These are phyloP conservation scores for Enteromius unitaeniatus DNA, from an alignment of 2,797 vertebrate genomes.

Conservation along the genomic window DNA sequence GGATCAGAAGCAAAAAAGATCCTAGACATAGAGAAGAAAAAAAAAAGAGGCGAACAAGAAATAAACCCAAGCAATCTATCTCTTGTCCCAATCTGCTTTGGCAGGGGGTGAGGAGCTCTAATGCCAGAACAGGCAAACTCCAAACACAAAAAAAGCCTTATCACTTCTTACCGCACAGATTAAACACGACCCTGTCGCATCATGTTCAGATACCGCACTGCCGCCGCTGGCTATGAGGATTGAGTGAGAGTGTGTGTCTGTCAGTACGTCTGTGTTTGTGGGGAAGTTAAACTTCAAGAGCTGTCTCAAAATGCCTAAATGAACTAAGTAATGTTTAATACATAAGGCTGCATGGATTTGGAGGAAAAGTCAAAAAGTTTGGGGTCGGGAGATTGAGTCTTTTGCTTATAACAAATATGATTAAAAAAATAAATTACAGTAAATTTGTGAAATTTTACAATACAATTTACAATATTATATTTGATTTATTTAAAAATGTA, in stretches of 20 bases:
- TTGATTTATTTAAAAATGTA: neutral
- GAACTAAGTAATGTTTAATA: neutral
- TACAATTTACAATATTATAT: neutral
- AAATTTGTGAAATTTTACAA: neutral
- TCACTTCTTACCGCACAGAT: constrained; percentile 71
- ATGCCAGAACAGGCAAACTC: constrained; percentile 70
- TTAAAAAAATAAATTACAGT: neutral
- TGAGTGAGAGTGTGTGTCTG: constrained; percentile 6
- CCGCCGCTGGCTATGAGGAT: constrained; percentile 34
- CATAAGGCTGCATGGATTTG: neutral
- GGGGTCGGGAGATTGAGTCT: neutral
- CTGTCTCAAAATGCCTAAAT: constrained; percentile 3
- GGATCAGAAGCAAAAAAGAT: constrained; percentile 69
- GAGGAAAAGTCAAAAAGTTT: neutral
- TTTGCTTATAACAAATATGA: neutral
- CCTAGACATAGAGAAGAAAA: constrained; percentile 35
- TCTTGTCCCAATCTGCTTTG: constrained; percentile 73
- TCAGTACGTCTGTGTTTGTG: constrained; percentile 3
- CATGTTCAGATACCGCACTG: constrained; percentile 56
- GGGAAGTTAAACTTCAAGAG: neutral
- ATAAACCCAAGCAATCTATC: constrained; percentile 67
- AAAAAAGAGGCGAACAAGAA: constrained; percentile 64
- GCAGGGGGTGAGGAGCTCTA: constrained; percentile 72
- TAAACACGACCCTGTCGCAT: constrained; percentile 62
- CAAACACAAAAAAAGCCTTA: constrained; percentile 74